Conservation (phyloP, 2,888 invertebrate species). For the Catocala sponsa region DNA sequence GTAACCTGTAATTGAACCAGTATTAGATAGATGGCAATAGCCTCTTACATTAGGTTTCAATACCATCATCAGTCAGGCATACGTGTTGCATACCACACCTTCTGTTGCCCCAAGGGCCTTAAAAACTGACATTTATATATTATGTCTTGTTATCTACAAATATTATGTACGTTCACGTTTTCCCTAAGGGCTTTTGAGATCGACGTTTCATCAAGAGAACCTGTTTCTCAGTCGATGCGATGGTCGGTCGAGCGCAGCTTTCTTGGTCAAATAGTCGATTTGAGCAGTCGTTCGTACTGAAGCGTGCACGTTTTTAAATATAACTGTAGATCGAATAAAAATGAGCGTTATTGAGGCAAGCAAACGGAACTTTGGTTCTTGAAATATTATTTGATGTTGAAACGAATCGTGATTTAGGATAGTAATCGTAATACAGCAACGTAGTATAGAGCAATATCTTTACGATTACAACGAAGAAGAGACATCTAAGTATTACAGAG, state of each 20-base stretch:
- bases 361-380: conserved; percentile 2
- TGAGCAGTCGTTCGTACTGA: background rate
- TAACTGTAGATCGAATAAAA: background rate
- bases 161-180: conserved; percentile 11
- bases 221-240: conserved; percentile 2
- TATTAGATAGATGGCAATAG: background rate
- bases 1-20: background rate
- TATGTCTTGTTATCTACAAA: background rate
- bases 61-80: background rate
- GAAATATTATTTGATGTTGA: conserved; percentile 1
- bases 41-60: background rate
- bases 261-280: conserved; percentile 4
- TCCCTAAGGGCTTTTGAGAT: conserved; percentile 7
- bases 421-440: background rate
- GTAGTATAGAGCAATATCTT: too few relatives aligned
- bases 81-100: conserved; percentile 7
- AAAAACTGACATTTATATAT: background rate
- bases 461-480: too few relatives aligned
- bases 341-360: background rate
- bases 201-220: conserved; percentile 8
- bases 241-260: background rate
- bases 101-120: background rate
- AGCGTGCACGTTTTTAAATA: conserved; percentile 9
- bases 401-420: background rate
- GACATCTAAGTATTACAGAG: too few relatives aligned